A percentile compares a stretch with the other conserved stretches of the same genome.
Conservation (phyloP, 2,888 invertebrate genomes). For the Drosophila siamana region DNA sequence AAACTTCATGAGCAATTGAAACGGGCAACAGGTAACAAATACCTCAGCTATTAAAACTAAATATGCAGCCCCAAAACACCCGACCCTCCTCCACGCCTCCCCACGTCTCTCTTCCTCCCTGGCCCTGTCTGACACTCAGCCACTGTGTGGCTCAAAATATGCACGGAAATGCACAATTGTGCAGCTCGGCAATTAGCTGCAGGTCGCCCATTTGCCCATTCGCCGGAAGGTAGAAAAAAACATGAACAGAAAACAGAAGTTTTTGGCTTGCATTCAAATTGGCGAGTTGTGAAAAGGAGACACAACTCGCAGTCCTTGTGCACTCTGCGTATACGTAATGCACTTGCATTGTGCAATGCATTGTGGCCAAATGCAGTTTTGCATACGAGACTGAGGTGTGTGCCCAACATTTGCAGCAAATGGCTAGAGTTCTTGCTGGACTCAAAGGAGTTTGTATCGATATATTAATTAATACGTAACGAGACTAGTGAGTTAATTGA, state of each 20-base stretch:
- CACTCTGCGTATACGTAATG: conserved; percentile 78
- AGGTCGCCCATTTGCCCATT: conserved; percentile 58
- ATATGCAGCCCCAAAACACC: conserved; percentile 63
- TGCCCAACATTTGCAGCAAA: not conserved
- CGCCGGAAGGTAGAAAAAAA: conserved; percentile 56
- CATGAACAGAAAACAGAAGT: conserved; percentile 36
- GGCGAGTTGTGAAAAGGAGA: conserved; percentile 43
- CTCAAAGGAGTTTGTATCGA: not conserved
- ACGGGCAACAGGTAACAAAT: conserved; percentile 82
- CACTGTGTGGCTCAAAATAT: conserved; percentile 70
- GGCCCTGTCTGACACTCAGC: conserved; percentile 2
- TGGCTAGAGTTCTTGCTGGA: too few species aligned
- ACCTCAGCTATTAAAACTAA: conserved; percentile 80
- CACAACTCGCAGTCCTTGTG: conserved; percentile 36
- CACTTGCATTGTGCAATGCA: conserved; percentile 42
- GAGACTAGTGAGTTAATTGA: not conserved
- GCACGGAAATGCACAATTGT: conserved; percentile 84
- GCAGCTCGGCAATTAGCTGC: conserved; percentile 83
- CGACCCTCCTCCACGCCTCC: conserved; percentile 3
- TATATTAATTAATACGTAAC: not conserved
- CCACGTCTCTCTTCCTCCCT: not conserved
- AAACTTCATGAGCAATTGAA: conserved; percentile 69
- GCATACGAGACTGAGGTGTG: conserved; percentile 23
- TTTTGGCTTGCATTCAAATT: conserved; percentile 81
- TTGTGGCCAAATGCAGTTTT: conserved; percentile 33